These are phyloP conservation scores for Typhlomys cinereus DNA, from an alignment of 2,113 vertebrate genomes.

Conservation along the genomic window DNA sequence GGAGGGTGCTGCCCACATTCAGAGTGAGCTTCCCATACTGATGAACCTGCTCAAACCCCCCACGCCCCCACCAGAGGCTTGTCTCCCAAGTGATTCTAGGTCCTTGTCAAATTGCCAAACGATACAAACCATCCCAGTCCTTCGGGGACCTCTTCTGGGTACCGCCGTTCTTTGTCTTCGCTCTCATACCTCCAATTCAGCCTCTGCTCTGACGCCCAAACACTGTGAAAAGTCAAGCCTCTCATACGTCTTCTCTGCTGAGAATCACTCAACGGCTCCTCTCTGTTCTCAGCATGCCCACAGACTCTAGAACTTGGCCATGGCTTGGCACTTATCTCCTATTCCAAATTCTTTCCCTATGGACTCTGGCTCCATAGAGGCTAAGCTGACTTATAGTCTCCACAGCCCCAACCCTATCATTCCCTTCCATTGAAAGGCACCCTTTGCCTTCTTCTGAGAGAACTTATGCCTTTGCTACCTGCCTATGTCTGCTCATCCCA, in stretches of 20 bases:
- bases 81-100: background rate
- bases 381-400: background rate
- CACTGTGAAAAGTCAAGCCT: background rate
- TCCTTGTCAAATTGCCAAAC: background rate
- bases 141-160: background rate
- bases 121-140: background rate
- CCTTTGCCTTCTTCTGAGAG: background rate
- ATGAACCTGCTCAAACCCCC: background rate
- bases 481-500: background rate
- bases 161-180: background rate
- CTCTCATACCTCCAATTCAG: background rate
- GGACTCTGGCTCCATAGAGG: background rate
- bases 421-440: background rate
- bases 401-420: too few species aligned
- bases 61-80: background rate
- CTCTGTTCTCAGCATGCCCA: background rate
- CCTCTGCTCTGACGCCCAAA: background rate
- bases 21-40: background rate
- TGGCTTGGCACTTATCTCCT: background rate
- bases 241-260: background rate
- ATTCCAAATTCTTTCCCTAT: background rate
- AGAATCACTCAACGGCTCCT: background rate
- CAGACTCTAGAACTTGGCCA: fast-evolving
- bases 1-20: background rate
- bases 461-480: background rate